Evolutionary conservation across 2,797 vertebrate species (phyloP).

Genomic region (Protonibea diacanthus): DNA sequence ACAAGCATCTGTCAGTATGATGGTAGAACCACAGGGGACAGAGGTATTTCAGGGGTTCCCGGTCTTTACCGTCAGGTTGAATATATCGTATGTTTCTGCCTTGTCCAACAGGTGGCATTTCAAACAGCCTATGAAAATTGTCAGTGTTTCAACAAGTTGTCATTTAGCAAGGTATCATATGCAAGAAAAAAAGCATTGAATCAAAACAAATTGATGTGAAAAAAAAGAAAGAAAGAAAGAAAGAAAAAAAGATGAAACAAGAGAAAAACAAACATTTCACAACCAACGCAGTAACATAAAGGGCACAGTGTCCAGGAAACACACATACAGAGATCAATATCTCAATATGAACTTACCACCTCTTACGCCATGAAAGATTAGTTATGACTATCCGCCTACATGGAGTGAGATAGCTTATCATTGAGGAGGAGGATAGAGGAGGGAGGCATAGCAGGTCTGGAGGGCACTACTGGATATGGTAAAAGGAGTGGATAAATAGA

Average conservation of each 20-base stretch:
- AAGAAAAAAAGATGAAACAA: neutral
- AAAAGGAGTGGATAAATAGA: too few relatives aligned
- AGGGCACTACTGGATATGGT: too few relatives aligned
- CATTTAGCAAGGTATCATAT: neutral
- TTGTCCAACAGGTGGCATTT: conserved; percentile 6
- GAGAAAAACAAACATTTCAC: neutral
- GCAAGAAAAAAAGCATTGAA: neutral
- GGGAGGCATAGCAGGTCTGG: too few relatives aligned
- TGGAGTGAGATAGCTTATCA: too few relatives aligned
- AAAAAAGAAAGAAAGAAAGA: too few relatives aligned
- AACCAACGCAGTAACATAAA: too few relatives aligned
- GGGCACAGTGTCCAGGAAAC: too few relatives aligned
- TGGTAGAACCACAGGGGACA: conserved; percentile 6
- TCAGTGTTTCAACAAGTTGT: conserved; percentile 1
- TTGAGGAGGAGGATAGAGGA: too few relatives aligned
- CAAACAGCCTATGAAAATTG: neutral
- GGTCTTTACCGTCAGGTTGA: conserved; percentile 5
- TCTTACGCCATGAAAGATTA: too few relatives aligned
- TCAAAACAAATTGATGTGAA: neutral
- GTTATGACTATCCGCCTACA: too few relatives aligned
- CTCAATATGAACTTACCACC: neutral
- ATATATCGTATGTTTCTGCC: neutral
- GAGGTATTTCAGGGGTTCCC: conserved; percentile 19
- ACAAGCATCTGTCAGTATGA: conserved; percentile 44
- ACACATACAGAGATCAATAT: too few relatives aligned